Evolutionary conservation across 2,113 vertebrate genomes (phyloP).

Genomic region (Tragelaphus strepsiceros): DNA sequence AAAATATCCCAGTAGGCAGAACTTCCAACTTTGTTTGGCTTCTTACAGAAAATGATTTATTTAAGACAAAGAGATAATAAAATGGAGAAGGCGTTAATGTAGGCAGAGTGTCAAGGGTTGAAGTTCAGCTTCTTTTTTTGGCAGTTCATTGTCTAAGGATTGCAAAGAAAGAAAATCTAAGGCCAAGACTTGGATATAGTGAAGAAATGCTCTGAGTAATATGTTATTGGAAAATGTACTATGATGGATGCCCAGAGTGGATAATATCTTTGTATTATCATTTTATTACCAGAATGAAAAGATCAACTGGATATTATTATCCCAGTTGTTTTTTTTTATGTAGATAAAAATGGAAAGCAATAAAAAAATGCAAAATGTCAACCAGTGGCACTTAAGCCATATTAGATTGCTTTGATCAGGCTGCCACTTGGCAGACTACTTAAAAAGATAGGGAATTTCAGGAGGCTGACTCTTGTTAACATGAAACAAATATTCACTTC

Average conservation of each 20-base stretch:
- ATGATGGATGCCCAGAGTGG: conserved; percentile 49
- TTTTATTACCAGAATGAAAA: conserved; percentile 61
- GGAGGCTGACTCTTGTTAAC: background rate
- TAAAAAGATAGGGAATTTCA: conserved; percentile 27
- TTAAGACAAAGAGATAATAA: background rate
- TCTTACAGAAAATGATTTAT: conserved; percentile 16
- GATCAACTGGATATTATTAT: conserved; percentile 56
- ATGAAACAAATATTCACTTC: background rate
- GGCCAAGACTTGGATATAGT: background rate
- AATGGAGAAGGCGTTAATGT: background rate
- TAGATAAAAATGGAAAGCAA: conserved; percentile 62
- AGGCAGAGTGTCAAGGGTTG: background rate
- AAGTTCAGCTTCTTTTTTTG: conserved; percentile 37
- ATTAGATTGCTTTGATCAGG: conserved; percentile 49
- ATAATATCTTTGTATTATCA: conserved; percentile 61
- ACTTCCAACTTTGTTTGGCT: background rate
- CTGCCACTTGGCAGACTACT: conserved; percentile 8
- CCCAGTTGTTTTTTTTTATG: background rate
- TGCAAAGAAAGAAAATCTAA: background rate
- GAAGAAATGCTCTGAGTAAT: background rate
- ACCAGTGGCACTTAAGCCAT: conserved; percentile 31
- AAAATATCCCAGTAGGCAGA: background rate
- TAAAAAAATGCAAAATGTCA: conserved; percentile 48
- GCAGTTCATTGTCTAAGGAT: background rate
- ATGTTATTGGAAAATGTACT: conserved; percentile 41